These are phyloP conservation scores for Brachionus plicatilis DNA, from an alignment of 1,140 invertebrate genomes.

Conservation along the genomic window DNA sequence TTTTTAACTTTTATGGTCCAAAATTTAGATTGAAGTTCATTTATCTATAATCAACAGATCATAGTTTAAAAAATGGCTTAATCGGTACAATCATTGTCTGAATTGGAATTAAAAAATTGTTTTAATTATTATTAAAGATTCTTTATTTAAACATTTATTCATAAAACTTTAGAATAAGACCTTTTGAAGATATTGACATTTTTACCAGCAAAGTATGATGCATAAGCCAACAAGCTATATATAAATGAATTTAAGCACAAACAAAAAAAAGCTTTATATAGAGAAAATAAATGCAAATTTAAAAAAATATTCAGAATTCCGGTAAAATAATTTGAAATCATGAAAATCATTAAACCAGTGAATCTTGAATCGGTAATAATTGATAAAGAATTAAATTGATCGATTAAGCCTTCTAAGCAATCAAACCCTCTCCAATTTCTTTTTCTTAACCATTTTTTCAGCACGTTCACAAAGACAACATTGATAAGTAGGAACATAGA, in stretches of 20 bases:
- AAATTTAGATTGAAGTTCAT: no score
- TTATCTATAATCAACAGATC: no score
- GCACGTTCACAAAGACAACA: neutral
- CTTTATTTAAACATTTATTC: no score
- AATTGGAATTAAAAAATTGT: no score
- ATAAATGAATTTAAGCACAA: neutral
- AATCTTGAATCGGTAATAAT: conserved; percentile 42
- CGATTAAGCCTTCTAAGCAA: neutral
- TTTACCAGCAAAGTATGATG: neutral
- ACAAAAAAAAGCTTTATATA: neutral
- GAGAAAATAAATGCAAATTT: neutral
- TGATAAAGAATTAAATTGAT: neutral
- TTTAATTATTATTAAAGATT: no score
- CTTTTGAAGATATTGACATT: neutral
- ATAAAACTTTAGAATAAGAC: no score
- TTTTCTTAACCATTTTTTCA: neutral
- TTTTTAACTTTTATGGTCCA: no score
- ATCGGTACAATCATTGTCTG: no score
- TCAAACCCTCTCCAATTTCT: neutral
- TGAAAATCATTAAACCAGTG: conserved; percentile 73
- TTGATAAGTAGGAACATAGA: conserved; percentile 46
- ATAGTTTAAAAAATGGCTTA: no score
- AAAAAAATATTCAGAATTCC: conserved; percentile 53
- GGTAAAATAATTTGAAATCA: conserved; percentile 71
- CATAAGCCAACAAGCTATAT: neutral